These are phyloP conservation scores for Lophotis ruficrista DNA, from an alignment of 2,113 vertebrate species.

Conservation along the genomic window DNA sequence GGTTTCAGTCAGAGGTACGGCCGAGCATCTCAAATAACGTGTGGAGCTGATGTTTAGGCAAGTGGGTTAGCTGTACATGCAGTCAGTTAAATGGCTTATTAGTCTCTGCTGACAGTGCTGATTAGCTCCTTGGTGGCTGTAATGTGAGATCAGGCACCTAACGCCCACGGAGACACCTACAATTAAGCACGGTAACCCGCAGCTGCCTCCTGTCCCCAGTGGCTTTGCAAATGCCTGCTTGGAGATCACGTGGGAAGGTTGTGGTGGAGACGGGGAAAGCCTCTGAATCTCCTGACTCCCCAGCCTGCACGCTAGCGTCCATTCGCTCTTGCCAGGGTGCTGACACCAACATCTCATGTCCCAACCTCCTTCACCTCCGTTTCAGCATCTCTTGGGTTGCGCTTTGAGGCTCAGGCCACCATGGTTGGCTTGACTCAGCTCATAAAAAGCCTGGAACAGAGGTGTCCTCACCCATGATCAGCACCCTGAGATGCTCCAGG, in stretches of 20 bases:
- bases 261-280: not conserved
- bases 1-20: not conserved
- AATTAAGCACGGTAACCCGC: not conserved
- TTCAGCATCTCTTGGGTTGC: not conserved
- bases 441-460: not conserved
- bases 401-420: not conserved
- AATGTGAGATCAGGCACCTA: not conserved
- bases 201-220: not conserved
- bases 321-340: not conserved
- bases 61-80: not conserved
- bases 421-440: not conserved
- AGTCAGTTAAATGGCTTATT: not conserved
- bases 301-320: rapidly evolving
- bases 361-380: not conserved
- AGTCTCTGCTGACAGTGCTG: not conserved
- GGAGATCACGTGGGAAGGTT: not conserved
- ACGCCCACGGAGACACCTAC: not conserved
- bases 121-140: not conserved
- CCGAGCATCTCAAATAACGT: rapidly evolving
- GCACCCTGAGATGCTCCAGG: not conserved
- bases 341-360: rapidly evolving
- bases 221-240: not conserved
- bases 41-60: not conserved
- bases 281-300: not conserved
- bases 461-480: not conserved